Percentiles rank a stretch among this genome's conserved stretches.
These are phyloP conservation scores for Azemiops feae DNA, from an alignment of 2,113 vertebrate genomes.

Conservation along the genomic window DNA sequence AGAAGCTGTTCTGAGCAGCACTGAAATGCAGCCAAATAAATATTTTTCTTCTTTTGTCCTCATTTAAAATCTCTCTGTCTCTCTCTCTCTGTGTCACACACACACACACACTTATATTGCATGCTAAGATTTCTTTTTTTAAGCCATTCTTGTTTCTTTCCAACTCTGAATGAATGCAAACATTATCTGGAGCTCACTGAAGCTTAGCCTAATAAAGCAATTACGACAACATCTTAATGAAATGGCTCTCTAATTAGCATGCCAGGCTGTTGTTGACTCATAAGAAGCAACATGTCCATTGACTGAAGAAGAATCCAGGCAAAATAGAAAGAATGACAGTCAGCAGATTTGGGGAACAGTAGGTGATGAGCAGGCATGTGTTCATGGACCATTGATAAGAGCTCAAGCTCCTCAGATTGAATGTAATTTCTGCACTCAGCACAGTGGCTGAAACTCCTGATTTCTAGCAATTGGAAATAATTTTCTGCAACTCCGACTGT, in stretches of 20 bases:
- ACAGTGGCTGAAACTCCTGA: neutral
- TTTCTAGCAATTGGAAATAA: neutral
- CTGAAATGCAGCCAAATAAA: neutral
- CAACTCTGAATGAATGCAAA: neutral
- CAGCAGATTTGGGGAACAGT: neutral
- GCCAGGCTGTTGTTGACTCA: conserved; percentile 14
- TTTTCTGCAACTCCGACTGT: neutral
- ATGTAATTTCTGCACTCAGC: neutral
- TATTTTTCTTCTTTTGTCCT: neutral
- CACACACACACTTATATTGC: neutral
- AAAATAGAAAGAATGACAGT: neutral
- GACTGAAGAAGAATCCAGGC: neutral
- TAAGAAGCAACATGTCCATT: neutral
- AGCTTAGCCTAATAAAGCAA: conserved; percentile 27
- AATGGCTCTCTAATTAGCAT: conserved; percentile 22
- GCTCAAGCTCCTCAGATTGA: neutral
- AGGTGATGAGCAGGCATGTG: neutral
- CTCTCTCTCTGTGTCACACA: neutral
- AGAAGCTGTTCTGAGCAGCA: neutral
- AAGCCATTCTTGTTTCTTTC: neutral
- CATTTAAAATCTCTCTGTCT: neutral
- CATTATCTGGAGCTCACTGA: conserved; percentile 7
- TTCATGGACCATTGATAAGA: neutral
- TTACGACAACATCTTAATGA: conserved; percentile 43
- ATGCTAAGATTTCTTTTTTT: neutral